Evolutionary conservation across 2,113 vertebrate genomes (phyloP).

Genomic region (Paralichthys olivaceus): DNA sequence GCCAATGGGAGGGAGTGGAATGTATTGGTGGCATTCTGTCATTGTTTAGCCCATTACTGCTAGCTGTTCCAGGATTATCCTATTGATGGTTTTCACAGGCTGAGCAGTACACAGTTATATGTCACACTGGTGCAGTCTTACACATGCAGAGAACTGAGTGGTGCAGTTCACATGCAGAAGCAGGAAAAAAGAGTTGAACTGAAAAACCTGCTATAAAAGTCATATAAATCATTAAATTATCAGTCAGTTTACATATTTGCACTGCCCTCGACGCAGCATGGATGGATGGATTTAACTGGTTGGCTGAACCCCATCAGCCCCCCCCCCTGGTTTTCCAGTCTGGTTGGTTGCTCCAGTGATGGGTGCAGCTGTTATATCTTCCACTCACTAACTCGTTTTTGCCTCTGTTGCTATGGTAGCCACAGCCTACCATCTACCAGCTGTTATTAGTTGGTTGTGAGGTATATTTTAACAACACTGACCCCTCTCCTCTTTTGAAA

Average conservation of each 20-base stretch:
- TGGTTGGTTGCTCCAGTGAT: conserved; percentile 35
- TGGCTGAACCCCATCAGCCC: conserved; percentile 27
- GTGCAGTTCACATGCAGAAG: neutral
- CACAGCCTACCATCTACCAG: conserved; percentile 39
- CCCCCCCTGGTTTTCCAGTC: conserved; percentile 37
- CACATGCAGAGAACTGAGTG: too few relatives aligned
- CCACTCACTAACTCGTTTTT: conserved; percentile 50
- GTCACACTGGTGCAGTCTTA: too few relatives aligned
- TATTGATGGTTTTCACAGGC: too few relatives aligned
- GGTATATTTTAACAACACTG: conserved; percentile 1
- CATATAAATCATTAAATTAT: conserved; percentile 3
- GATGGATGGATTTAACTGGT: neutral
- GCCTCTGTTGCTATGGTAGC: conserved; percentile 74
- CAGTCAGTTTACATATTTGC: neutral
- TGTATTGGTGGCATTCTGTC: too few relatives aligned
- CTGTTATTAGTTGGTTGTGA: conserved; percentile 47
- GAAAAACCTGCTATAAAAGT: conserved; percentile 1
- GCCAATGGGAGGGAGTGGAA: too few relatives aligned
- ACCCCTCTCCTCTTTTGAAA: neutral
- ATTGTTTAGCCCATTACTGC: too few relatives aligned
- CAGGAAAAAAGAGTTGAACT: too few relatives aligned
- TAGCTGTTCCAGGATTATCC: too few relatives aligned
- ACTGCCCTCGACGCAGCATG: neutral
- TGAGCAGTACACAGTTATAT: too few relatives aligned
- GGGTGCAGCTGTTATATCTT: conserved; percentile 36